Evolutionary conservation across 2,113 vertebrate species (phyloP), one percentile per base, ranked within the genome.

Genomic region (Budorcas taxicolor): DNA sequence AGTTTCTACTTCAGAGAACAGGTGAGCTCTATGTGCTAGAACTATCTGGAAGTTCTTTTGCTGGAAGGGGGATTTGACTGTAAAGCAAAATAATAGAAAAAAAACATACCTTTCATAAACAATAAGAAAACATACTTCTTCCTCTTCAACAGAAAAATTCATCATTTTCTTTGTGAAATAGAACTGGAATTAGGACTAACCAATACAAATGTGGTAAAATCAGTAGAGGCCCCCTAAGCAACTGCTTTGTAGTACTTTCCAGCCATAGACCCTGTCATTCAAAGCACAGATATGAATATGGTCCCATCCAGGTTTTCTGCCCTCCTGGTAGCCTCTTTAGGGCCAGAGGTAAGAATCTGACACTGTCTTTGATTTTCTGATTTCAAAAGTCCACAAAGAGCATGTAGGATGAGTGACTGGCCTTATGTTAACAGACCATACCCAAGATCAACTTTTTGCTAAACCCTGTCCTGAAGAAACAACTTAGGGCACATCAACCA

Each of bases 331-430:
- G 29, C 36, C 47, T 27, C 36, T 84, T 50, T 31, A 23, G 21
- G 45, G 50, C 43, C 17, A 55, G 23, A 94, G 43, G 58, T 93
- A 45, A 85, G 31, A 81, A 81, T 45, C 9, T 3, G 1, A 43
- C 19, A 45, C 27, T 74, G 36, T 36, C 36, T 97, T 84, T 96
- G 76, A 86, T 50, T 7, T 80, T 93, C 83, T 52, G 53, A 53
- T 64, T 88, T 88, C 9, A 55, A 4, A 40, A 87, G 47, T 36
- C 13, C 81, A 87, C 87, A 76, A 47, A 95, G 71, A 87, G 84
- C 25, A n/a, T 67, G 16, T 10, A 40, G 23, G 87, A 85, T 60
- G 85, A 91, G 15, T 10, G 43, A 25, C 83, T 12, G 29, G 47
- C 33, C 45, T 40, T 4, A 6, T 67, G 40, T 36, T 57, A 58